phyloP scores from a whole-genome alignment of 1,140 invertebrate genomes.

The Trichogramma pretiosum region DNA sequence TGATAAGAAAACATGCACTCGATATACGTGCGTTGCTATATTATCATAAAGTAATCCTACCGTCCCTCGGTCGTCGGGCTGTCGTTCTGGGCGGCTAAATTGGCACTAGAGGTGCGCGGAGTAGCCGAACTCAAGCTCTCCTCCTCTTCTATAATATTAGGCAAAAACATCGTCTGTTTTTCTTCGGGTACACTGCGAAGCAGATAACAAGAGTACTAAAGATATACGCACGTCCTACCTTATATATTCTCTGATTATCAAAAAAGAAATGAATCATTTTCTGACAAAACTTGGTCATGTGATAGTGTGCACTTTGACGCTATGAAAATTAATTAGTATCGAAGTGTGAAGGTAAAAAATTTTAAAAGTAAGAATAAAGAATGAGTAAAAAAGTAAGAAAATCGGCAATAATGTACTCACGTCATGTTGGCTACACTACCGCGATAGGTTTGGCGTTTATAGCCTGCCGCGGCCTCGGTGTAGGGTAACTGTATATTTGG shows the following conservation, averaged over 20 bases:
- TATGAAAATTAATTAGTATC: not conserved
- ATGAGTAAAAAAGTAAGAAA: no score
- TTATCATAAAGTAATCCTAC: no score
- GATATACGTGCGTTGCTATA: no score
- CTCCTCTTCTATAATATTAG: constrained; percentile 53
- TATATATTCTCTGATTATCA: no score
- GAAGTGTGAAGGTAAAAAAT: not conserved
- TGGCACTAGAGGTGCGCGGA: constrained; percentile 31
- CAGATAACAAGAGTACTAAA: no score
- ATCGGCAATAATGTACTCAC: constrained; percentile 43
- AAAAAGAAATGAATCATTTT: no score
- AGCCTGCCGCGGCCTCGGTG: constrained; percentile 54
- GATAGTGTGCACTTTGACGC: no score
- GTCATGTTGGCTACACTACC: constrained; percentile 57
- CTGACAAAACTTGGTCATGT: no score
- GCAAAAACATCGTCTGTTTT: constrained; percentile 53
- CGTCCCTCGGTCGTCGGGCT: constrained; percentile 29
- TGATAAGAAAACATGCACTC: no score
- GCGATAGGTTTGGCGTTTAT: constrained; percentile 56
- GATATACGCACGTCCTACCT: no score
- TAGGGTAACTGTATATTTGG: constrained; percentile 53
- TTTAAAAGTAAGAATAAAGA: no score
- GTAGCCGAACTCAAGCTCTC: constrained; percentile 35
- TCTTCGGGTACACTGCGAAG: constrained; percentile 50
- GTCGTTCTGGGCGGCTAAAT: constrained; percentile 28